Evolutionary conservation across 2,888 invertebrate species (phyloP).

Genomic region (Anarsia innoxiella): DNA sequence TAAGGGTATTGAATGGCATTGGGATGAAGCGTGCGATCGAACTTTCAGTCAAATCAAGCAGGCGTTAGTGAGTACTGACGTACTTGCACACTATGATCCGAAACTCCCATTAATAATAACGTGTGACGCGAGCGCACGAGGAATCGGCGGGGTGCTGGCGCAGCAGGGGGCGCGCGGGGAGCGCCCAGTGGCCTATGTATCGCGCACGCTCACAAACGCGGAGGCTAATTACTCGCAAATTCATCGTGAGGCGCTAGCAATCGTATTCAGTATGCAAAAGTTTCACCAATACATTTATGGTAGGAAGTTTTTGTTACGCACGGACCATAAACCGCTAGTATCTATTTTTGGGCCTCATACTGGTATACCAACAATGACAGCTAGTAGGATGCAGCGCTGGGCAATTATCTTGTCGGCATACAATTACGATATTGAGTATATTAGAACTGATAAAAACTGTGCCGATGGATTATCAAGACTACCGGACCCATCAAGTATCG

Average conservation of each 20-base stretch:
- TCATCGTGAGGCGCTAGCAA: conserved; percentile 14
- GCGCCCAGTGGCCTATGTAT: conserved; percentile 14
- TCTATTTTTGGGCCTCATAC: conserved; percentile 8
- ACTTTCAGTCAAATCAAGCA: background rate
- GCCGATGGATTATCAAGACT: conserved; percentile 9
- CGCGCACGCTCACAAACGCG: conserved; percentile 9
- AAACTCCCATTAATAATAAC: background rate
- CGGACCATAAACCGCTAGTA: conserved; percentile 14
- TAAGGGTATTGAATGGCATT: background rate
- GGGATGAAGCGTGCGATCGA: background rate
- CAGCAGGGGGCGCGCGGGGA: conserved; percentile 2
- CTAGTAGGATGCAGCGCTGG: conserved; percentile 14
- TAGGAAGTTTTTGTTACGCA: conserved; percentile 8
- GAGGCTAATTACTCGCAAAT: conserved; percentile 15
- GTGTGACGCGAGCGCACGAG: background rate
- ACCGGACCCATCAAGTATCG: background rate
- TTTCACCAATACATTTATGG: conserved; percentile 16
- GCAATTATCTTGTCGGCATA: conserved; percentile 11
- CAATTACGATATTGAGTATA: conserved; percentile 11
- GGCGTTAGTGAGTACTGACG: background rate
- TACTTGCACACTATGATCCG: conserved; percentile 1
- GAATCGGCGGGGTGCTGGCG: conserved; percentile 1
- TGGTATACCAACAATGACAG: conserved; percentile 11
- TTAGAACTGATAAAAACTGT: conserved; percentile 7
- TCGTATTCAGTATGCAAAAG: conserved; percentile 12